phyloP scores from a whole-genome alignment of 2,797 vertebrate genomes.

The Hapalemur alaotrensis region DNA sequence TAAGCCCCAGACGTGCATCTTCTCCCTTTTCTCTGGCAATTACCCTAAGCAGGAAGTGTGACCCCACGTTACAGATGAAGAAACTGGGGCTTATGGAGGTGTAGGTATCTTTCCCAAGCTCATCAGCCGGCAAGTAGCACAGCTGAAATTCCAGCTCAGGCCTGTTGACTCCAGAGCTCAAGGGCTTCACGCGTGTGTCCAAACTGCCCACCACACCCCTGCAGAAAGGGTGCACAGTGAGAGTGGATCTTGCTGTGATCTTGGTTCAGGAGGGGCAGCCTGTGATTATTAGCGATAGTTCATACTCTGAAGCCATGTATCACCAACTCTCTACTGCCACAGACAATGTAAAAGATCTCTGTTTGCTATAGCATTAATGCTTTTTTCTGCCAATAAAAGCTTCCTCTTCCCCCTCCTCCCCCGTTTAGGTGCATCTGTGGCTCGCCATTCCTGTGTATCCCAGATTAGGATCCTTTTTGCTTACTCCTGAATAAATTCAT shows the following conservation, averaged over 20 bases:
- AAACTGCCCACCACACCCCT: rapidly evolving
- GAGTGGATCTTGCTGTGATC: background rate
- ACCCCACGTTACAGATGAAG: background rate
- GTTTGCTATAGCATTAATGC: background rate
- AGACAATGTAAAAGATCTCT: background rate
- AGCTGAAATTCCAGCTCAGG: background rate
- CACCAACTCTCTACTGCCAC: background rate
- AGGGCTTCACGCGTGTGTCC: background rate
- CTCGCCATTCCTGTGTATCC: background rate
- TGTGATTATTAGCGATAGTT: background rate
- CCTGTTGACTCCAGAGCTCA: background rate
- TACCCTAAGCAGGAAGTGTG: background rate
- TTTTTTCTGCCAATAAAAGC: background rate
- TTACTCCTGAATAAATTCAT: background rate
- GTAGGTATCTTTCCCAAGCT: background rate
- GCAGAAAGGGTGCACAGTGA: background rate
- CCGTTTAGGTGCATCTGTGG: background rate
- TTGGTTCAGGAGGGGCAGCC: background rate
- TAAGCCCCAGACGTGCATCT: too few species aligned
- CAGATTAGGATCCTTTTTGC: background rate
- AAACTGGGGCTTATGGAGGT: background rate
- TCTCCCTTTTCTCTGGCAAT: background rate
- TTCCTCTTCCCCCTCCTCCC: background rate
- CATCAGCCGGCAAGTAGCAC: background rate
- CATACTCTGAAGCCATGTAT: background rate